Percentiles rank a stretch among this genome's conserved stretches.
phyloP scores from a whole-genome alignment of 2,113 vertebrate species.

The Ophthalmolycus amberensis region DNA sequence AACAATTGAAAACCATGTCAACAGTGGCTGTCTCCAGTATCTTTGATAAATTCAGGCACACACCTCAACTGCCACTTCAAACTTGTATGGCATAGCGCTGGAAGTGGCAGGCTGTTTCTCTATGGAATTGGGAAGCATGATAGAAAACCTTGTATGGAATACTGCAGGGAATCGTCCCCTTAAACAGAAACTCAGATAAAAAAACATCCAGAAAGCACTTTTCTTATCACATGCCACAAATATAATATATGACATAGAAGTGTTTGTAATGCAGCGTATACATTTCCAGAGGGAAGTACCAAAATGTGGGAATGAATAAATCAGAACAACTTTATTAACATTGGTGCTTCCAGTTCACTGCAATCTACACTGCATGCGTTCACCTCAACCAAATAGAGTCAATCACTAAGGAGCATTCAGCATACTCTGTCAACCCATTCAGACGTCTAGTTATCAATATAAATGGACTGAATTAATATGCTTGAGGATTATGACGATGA shows the following conservation, averaged over 20 bases:
- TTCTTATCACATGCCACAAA: neutral
- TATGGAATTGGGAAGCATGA: neutral
- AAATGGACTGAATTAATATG: neutral
- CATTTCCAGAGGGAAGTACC: neutral
- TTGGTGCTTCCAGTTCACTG: neutral
- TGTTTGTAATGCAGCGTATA: neutral
- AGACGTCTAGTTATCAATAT: slow-evolving; percentile 8
- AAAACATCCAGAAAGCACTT: neutral
- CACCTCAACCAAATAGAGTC: neutral
- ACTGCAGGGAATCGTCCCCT: neutral
- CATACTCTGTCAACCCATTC: neutral
- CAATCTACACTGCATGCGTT: neutral
- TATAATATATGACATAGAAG: neutral
- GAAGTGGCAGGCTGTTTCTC: neutral
- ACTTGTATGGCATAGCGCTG: neutral
- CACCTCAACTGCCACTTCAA: neutral
- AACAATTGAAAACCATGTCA: neutral
- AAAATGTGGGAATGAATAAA: neutral
- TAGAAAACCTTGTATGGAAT: neutral
- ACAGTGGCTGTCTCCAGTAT: neutral
- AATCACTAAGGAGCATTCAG: neutral
- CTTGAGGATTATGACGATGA: neutral
- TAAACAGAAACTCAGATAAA: neutral
- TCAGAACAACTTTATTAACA: neutral
- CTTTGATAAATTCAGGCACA: neutral